These are phyloP conservation scores for Galeopterus variegatus DNA, from an alignment of 2,113 vertebrate genomes.

Conservation along the genomic window DNA sequence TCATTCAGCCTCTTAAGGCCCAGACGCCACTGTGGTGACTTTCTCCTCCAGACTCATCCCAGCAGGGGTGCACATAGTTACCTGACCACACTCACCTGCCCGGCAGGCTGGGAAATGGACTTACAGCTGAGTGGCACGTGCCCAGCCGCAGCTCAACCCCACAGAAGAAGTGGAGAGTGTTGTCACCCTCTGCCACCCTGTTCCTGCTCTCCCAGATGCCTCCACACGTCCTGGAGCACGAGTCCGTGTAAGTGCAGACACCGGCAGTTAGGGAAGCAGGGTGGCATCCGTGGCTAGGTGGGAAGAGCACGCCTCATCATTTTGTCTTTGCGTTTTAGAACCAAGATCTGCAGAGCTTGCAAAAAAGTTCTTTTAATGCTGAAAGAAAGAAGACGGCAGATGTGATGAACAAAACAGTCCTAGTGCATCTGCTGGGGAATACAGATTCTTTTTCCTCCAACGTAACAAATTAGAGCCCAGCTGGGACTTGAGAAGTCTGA, in stretches of 20 bases:
- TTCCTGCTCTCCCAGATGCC: not conserved
- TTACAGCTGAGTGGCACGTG: fast-evolving
- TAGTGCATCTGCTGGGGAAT: slow-evolving; percentile 21
- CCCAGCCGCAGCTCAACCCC: fast-evolving
- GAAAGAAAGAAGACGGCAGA: not conserved
- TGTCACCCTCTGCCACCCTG: fast-evolving
- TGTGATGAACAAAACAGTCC: not conserved
- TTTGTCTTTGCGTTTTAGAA: not conserved
- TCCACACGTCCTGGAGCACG: fast-evolving
- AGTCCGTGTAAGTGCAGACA: not conserved
- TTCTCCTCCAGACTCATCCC: not conserved
- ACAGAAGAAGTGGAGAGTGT: not conserved
- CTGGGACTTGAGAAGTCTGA: slow-evolving; percentile 51
- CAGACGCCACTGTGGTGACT: no score
- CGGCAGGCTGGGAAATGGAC: no score
- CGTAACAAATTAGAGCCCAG: slow-evolving; percentile 46
- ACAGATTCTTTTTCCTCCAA: not conserved
- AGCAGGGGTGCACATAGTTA: not conserved
- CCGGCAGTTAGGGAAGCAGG: not conserved
- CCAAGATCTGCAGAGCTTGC: not conserved
- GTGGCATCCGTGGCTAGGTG: not conserved
- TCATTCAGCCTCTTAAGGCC: fast-evolving
- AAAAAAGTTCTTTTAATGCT: not conserved
- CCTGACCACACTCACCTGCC: fast-evolving
- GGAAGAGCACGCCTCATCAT: not conserved